phyloP scores from a whole-genome alignment of 2,113 vertebrate species.

The Ranitomeya variabilis region DNA sequence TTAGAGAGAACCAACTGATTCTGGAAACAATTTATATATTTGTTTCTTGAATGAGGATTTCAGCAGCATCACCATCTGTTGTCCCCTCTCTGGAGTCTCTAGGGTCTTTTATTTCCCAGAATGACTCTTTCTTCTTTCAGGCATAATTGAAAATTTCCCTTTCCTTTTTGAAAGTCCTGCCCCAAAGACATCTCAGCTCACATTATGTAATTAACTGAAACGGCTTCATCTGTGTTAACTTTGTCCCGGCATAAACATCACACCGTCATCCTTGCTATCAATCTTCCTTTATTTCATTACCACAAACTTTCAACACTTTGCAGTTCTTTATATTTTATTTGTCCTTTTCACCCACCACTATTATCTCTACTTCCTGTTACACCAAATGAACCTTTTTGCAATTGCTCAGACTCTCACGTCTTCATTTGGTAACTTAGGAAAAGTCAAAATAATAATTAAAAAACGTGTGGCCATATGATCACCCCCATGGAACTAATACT shows the following conservation, averaged over 20 bases:
- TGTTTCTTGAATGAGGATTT: not conserved
- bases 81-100: not conserved
- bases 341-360: not conserved
- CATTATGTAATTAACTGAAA: not conserved
- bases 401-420: not conserved
- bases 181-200: not conserved
- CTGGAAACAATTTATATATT: not conserved
- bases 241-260: not conserved
- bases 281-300: not conserved
- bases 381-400: not conserved
- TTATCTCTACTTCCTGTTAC: not conserved
- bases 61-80: not conserved
- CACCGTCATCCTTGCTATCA: not conserved
- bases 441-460: too few species aligned
- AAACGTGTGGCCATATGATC: too few species aligned
- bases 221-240: not conserved
- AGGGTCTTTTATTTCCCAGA: not conserved
- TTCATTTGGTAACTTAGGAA: not conserved
- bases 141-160: not conserved
- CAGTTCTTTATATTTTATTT: not conserved
- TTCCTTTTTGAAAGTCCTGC: not conserved
- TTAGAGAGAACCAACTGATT: not conserved
- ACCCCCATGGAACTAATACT: too few species aligned
- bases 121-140: not conserved
- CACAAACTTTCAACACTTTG: not conserved